Percentiles rank a stretch among this genome's conserved stretches.
These are phyloP conservation scores for Myzus persicae DNA, from an alignment of 1,140 invertebrate genomes.

Conservation along the genomic window DNA sequence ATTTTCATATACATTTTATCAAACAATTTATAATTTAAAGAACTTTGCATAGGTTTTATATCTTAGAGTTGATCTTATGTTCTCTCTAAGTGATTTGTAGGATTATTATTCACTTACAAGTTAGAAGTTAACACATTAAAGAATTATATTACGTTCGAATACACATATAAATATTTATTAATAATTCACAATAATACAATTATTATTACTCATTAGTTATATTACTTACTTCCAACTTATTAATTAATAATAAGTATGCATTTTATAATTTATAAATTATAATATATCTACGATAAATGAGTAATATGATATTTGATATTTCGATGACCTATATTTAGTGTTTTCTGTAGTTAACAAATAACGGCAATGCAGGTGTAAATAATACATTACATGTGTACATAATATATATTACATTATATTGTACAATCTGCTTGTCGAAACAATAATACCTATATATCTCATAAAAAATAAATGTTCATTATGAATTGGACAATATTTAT, in stretches of 20 bases:
- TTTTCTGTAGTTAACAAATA: not conserved
- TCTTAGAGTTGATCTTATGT: not conserved
- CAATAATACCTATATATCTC: not conserved
- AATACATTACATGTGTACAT: not conserved
- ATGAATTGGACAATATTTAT: not conserved
- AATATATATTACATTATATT: too few species aligned
- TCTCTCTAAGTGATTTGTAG: not conserved
- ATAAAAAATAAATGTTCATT: not conserved
- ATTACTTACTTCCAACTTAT: too few species aligned
- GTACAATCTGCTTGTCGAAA: not conserved
- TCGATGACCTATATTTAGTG: not conserved
- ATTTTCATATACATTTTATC: not conserved
- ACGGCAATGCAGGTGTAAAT: not conserved
- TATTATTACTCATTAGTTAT: not conserved
- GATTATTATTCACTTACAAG: not conserved
- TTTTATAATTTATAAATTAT: not conserved
- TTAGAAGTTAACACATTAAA: not conserved
- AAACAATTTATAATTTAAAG: not conserved
- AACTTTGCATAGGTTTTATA: not conserved
- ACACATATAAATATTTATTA: not conserved
- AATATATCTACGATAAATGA: not conserved
- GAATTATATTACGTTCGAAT: not conserved
- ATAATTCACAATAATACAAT: not conserved
- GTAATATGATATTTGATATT: not conserved
- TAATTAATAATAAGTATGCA: not conserved